Evolutionary conservation across 2,888 invertebrate genomes (phyloP), one percentile per base, ranked within the genome.

Genomic region (Cyclophora punctaria): DNA sequence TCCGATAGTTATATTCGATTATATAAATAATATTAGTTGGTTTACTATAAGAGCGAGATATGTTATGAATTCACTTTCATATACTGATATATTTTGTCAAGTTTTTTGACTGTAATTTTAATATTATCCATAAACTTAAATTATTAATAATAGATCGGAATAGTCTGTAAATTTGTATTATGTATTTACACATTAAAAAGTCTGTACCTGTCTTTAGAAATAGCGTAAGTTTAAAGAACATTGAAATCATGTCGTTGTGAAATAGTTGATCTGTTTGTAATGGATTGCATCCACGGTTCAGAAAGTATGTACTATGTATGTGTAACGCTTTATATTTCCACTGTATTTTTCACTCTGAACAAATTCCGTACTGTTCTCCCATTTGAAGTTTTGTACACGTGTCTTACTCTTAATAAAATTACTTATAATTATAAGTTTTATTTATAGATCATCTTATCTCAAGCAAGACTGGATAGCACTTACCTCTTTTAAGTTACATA

Each of bases 351-450:
- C 48, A 48, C 47, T 45, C 44, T 48, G 55, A 51, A 56, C 53
- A 56, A 54, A 57, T 48, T 53, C 52, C 46, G 42, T 46, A 43
- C 52, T 55, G 58, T 58, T 68, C 65, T 69, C 20, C 20, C 62
- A 55, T 50, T 57, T 71, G 77, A 77, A 73, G 67, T 73, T 53
- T 53, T 58, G 62, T 82, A 78, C 77, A 75, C 75, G 74, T 77
- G 75, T 79, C 75, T 83, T 73, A 73, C 61, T 69, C 69, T 66
- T 20, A 81, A 86, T 84, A 86, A 85, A 85, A 78, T 69, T 83
- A 79, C 76, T 78, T 71, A 74, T 78, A 71, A 75, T 69, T 71
- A 64, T 80, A 83, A 83, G 81, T 82, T 83, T 83, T 84, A 81
- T 80, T 84, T 63, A 83, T 75, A 80, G 80, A 78, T 57, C 51